phyloP scores from a whole-genome alignment of 2,113 vertebrate genomes.

The Gopherus evgoodei region DNA sequence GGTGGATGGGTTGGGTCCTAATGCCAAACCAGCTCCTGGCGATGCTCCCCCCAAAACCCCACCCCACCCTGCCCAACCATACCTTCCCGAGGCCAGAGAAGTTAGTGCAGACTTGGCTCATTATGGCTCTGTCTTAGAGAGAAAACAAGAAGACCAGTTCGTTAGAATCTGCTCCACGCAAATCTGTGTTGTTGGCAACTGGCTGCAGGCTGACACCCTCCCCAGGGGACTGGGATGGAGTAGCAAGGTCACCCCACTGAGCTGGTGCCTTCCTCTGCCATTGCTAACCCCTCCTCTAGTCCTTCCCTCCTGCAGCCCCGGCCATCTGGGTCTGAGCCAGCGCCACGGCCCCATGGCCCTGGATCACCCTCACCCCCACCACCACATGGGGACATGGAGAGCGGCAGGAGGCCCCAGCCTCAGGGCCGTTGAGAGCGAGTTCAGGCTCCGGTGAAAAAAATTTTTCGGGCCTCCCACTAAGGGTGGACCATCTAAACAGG shows the following conservation, averaged over 20 bases:
- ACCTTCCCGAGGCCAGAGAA: slow-evolving; percentile 93
- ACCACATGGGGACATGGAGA: too few relatives aligned
- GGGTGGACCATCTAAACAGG: too few relatives aligned
- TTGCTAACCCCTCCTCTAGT: not conserved
- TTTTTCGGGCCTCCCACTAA: too few relatives aligned
- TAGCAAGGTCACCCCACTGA: not conserved
- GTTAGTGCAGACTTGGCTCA: slow-evolving; percentile 89
- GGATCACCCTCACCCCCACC: too few relatives aligned
- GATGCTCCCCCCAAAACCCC: not conserved
- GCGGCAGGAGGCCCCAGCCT: too few relatives aligned
- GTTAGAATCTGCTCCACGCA: not conserved
- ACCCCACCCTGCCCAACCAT: fast-evolving
- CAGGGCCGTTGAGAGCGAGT: too few relatives aligned
- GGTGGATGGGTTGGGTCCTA: too few relatives aligned
- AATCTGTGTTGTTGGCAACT: fast-evolving
- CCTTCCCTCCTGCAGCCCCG: not conserved
- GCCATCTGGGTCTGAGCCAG: too few relatives aligned
- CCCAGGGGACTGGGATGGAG: too few relatives aligned
- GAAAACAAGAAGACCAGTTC: fast-evolving
- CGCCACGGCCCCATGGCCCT: too few relatives aligned
- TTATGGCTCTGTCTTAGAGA: slow-evolving; percentile 48
- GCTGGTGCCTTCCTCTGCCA: not conserved
- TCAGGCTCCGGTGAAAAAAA: too few relatives aligned
- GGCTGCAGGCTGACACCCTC: fast-evolving
- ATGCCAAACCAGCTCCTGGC: not conserved